Base-by-base conservation (phyloP, 2,888 invertebrate genomes). In the Trachelus iudaicus region DNA sequence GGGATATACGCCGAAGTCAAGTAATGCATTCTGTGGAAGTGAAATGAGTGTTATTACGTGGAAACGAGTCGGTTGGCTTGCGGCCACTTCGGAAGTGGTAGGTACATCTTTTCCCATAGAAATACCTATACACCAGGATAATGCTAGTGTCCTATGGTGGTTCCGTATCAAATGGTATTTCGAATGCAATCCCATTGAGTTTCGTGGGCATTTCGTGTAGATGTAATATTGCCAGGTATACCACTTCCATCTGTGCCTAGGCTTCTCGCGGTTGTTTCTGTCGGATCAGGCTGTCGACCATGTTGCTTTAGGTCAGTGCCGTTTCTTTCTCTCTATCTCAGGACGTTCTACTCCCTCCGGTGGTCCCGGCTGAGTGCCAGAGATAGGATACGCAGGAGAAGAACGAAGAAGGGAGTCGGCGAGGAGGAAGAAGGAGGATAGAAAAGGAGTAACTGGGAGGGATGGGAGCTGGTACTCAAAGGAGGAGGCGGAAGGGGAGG, bases 221-320 rank as follows among this genome's bases (percentile, higher is more conserved):
- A 56, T 23, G 56, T 56, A 56, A 56, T 56, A 56, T 56, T 56
- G 56, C 56, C 23, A 56, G 56, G 56, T 23, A 56, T 56, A 56
- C 56, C 56, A 56, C 56, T 23, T 23, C 23, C 56, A 56, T 56
- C 56, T 56, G 56, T 23, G 4, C 23, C 56, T 56, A 56, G 56
- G 56, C 56, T 23, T 23, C 56, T 56, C 56, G 30, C 30, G 71
- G 31, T 34, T 31, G 30, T 71, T 34, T 34, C 71, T 71, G 71
- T 3, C 30, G 84, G 86, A 84, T 84, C 85, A 81, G 82, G 81
- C 83, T 80, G 85, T 81, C 84, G 83, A 83, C 84, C 86, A 86
- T 86, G 87, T 89, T 89, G 87, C 88, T 88, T 88, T 89, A 89
- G 89, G 89, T 88, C 89, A 89, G 89, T 89, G 89, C 88, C 89